Base-by-base conservation (phyloP, 2,113 vertebrate genomes). In the Myotis lucifugus region DNA sequence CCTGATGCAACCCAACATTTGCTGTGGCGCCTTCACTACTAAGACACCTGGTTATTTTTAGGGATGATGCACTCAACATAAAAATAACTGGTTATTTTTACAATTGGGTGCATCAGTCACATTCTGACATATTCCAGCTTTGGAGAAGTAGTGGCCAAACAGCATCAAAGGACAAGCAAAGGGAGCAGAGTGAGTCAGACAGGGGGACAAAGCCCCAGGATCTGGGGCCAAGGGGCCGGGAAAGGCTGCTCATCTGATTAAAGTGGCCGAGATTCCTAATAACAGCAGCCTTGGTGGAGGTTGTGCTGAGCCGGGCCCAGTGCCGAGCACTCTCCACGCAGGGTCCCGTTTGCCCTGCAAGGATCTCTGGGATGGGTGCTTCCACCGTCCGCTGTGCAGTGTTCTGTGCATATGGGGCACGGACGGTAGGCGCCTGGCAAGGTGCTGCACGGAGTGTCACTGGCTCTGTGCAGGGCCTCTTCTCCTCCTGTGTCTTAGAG, bases 81-180 rank as follows among this genome's bases (percentile, higher is more conserved):
- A 96, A 91, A 95, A 59, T 42, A 95, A 82, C 4, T 6, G 46
- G 66, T 93, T 92, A 86, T 82, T 97, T 97, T 96, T 83, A 7
- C 56, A 94, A 66, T 77, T 4, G 25, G 78, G 46, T 6, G 34
- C 95, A 84, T 96, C 95, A 23, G 21, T 90, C 11, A 32, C 34
- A 8, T 29, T 7, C 66, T 54, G 97, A 90, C 96, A 67, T 67
- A 2, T 67, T n/a, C 85, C 9, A n/a, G 84, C 84, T 91, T 17
- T 8, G 59, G 94, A 92, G 85, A 76, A 90, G 83, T 6, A 25
- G 89, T 37, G 8, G 27, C 61, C 83, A 84, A 37, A 76, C 52
- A n/a, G 88, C 61, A 61, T 6, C 10, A 27, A 61, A 17, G 56
- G 66, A 37, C 3, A 3, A 2, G 19, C 19, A 6, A 21, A 73